A percentile compares a stretch with the other conserved stretches of the same genome.
phyloP scores from a whole-genome alignment of 2,797 vertebrate genomes.

The Pseudocheirus occidentalis region DNA sequence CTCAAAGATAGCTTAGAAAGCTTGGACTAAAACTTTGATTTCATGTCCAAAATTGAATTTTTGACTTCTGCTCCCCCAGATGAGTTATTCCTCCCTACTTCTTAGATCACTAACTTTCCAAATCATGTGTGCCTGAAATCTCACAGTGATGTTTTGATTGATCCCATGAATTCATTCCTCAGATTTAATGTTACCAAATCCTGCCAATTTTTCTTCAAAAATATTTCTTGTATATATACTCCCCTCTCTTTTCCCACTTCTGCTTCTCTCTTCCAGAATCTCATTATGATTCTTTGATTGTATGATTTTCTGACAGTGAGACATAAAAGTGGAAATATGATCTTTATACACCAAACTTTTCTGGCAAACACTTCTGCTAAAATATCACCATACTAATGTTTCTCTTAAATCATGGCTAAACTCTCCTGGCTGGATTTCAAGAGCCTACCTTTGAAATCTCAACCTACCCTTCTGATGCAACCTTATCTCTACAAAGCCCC shows the following conservation, averaged over 20 bases:
- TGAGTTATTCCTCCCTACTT: not conserved
- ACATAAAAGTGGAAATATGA: not conserved
- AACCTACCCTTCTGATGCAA: not conserved
- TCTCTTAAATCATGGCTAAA: not conserved
- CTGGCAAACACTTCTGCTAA: not conserved
- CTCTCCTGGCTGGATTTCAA: not conserved
- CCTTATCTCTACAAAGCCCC: not conserved
- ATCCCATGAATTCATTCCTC: not conserved
- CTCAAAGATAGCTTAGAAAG: not conserved
- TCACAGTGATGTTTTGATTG: not conserved
- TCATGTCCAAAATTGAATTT: not conserved
- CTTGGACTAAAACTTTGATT: not conserved
- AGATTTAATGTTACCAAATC: not conserved
- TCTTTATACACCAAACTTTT: not conserved
- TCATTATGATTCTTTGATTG: not conserved
- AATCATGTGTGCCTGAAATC: not conserved
- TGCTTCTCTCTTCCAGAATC: not conserved
- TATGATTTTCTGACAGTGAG: not conserved
- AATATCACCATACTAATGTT: not conserved
- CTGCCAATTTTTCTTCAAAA: not conserved
- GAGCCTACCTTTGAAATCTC: not conserved
- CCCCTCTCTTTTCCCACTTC: not conserved
- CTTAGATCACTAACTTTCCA: not conserved
- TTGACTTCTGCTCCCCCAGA: not conserved
- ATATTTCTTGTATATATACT: not conserved